Percentiles rank a stretch among this genome's conserved stretches.
Conservation (phyloP, 2,888 invertebrate genomes). For the Lasioglossum villosulum region DNA sequence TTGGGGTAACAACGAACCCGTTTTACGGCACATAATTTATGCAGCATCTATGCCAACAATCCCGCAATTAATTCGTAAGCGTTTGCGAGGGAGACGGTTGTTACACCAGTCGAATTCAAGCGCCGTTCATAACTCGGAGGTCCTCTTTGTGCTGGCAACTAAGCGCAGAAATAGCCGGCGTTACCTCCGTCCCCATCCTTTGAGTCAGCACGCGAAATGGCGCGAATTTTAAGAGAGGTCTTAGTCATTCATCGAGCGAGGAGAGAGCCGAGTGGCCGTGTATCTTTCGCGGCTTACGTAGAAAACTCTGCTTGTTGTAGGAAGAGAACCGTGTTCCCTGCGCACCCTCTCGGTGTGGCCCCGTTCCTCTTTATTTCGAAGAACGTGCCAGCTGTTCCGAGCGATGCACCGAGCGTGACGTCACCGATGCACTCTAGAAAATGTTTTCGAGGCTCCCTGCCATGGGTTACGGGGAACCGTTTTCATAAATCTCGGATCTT, state of each 20-base stretch:
- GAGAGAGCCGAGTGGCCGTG: constrained; percentile 14
- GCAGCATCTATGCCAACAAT: not conserved
- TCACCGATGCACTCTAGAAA: constrained; percentile 56
- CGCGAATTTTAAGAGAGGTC: constrained; percentile 65
- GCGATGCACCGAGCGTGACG: constrained; percentile 55
- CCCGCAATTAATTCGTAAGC: constrained; percentile 14
- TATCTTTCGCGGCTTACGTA: constrained; percentile 22
- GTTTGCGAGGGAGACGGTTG: not conserved
- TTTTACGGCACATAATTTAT: not conserved
- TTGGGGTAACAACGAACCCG: not conserved
- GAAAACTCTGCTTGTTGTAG: constrained; percentile 24
- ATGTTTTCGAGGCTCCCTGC: constrained; percentile 1
- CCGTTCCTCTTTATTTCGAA: constrained; percentile 51
- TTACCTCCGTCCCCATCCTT: constrained; percentile 66
- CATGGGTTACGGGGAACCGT: constrained; percentile 34
- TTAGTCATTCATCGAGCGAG: constrained; percentile 69
- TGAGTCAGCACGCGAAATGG: constrained; percentile 67
- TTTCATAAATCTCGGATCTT: constrained; percentile 27
- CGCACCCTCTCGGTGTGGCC: constrained; percentile 31
- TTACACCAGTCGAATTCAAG: constrained; percentile 5
- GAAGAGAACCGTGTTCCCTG: constrained; percentile 22
- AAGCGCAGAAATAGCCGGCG: constrained; percentile 67
- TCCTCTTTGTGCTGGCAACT: constrained; percentile 66
- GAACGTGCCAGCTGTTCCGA: constrained; percentile 52
- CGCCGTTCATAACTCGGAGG: constrained; percentile 45